Evolutionary conservation across 2,797 vertebrate genomes (phyloP), one percentile per base, ranked within the genome.

Genomic region (Agapornis canus): DNA sequence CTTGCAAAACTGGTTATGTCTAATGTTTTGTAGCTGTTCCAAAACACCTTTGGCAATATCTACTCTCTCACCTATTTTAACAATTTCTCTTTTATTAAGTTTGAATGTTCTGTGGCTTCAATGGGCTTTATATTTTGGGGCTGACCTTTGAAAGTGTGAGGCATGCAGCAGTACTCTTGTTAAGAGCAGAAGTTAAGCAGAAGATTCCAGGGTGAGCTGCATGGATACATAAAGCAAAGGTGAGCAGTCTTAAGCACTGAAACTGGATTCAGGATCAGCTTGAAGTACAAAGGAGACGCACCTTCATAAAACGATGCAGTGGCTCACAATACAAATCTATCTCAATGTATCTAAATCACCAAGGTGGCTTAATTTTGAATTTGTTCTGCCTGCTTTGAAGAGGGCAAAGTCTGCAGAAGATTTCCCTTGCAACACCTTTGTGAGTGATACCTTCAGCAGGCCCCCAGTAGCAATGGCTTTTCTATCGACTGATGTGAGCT

Each of bases 1-100:
- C 95, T 95, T 92, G 95, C 27, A 90, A 92, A 97, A 97, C 96
- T 97, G 94, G 94, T 97, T 95, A 81, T 87, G 94, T 94, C 92
- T 89, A 70, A 86, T 76, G 77, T 90, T 96, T 82, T 95, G 91
- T 92, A 87, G 69, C 47, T 6, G 18, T 91, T 94, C 93, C 96
- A 97, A 95, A 94, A 89, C 79, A 94, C 76, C 77, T 88, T 71
- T 20, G 87, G 84, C 95, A 40, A 68, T 75, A 77, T 65, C 84
- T 81, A 66, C 42, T 75, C 65, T 83, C 39, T n/a, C 77, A 86
- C 48, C 23, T 37, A 64, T 61, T 71, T 32, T 84, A 89, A 85
- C 76, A 57, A 35, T 92, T 89, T 94, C 82, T 84, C 95, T 66
- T 93, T 92, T 84, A 64, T 70, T 90, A 89, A 43, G 88, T 89